Percentiles rank a stretch among this genome's conserved stretches.
Conservation (phyloP, 2,797 vertebrate species). For the Eremophila alpestris region DNA sequence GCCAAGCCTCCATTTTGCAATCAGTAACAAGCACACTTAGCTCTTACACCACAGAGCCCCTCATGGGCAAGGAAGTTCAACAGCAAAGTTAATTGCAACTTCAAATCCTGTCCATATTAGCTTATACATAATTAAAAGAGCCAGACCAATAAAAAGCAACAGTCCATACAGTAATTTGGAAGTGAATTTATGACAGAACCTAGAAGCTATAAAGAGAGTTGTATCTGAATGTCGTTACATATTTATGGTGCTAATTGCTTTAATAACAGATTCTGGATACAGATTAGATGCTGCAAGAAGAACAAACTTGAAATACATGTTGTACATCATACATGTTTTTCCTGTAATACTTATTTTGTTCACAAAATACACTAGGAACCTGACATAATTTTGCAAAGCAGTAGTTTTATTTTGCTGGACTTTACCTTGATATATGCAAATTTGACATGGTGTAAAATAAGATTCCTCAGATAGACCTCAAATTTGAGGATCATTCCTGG, state of each 20-base stretch:
- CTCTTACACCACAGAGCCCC: fast-evolving
- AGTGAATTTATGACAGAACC: background rate
- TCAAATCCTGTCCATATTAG: background rate
- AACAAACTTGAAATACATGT: background rate
- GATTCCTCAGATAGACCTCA: background rate
- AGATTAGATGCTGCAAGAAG: background rate
- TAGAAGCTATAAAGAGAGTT: background rate
- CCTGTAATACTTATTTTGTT: background rate
- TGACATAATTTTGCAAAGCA: background rate
- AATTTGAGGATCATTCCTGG: background rate
- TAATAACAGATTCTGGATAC: background rate
- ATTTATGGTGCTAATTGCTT: background rate
- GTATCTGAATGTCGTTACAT: background rate
- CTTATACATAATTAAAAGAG: background rate
- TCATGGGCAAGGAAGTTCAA: background rate
- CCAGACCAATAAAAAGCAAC: background rate
- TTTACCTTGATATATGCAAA: background rate
- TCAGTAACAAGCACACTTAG: background rate
- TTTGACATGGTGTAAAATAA: background rate
- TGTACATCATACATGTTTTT: background rate
- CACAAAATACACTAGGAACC: background rate
- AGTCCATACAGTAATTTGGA: background rate
- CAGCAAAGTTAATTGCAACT: background rate
- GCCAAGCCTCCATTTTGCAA: background rate
- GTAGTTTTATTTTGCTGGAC: background rate